Evolutionary conservation across 2,113 vertebrate species (phyloP), one percentile per base, ranked within the genome.

Genomic region (Xiphophorus couchianus): DNA sequence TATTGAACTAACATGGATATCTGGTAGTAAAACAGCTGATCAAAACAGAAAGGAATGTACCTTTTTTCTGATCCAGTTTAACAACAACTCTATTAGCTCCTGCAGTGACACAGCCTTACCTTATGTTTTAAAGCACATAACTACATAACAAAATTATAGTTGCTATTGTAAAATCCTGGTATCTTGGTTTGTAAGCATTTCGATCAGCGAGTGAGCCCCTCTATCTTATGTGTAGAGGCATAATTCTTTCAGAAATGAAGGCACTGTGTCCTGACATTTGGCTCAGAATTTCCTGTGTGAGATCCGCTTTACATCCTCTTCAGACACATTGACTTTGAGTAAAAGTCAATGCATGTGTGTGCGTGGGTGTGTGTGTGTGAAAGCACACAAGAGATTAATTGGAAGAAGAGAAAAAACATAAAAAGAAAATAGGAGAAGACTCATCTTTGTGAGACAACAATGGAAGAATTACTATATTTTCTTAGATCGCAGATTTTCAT

Each of bases 211-310:
- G 33, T 6, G 25, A 22, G n/a, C 33, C 58, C 58, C 31, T n/a
- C 30, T 11, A 75, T 68, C 29, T 74, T 44, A n/a, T 78, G 37
- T 62, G 62, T 28, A 73, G 71, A 31, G 27, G 5, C 58, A 27
- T 44, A 27, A n/a, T 65, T 77, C 17, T 66, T 31, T 84, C 51
- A 44, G 70, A 73, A 76, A 51, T 22, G 72, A 69, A 17, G 51
- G 44, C 13, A 31, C 44, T 39, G 35, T 76, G 71, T 85, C 83
- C 81, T 90, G 86, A 86, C 77, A 90, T 86, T 87, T 84, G 84
- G 68, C 62, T 64, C 15, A 65, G 44, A 62, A 81, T 86, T 93
- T 93, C 88, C 93, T 93, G 89, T 83, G 76, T 85, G 44, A 86
- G 66, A 60, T 80, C 44, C 76, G 51, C 27, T 69, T 63, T 37